Evolutionary conservation across 2,888 invertebrate genomes (phyloP).

Genomic region (Eurois occulta): DNA sequence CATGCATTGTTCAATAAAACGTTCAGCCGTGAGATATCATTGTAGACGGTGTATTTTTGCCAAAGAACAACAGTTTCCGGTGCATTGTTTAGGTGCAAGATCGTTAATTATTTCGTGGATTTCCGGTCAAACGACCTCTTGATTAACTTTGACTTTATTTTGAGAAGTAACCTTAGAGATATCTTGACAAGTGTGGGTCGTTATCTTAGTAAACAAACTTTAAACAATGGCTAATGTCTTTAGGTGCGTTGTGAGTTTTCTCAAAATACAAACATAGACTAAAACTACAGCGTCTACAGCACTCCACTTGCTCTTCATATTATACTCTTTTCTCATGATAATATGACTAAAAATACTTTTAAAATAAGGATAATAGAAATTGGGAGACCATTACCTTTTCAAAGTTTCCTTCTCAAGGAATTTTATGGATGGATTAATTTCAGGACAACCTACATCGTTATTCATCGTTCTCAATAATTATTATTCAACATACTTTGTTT

Average conservation of each 20-base stretch:
- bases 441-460: neutral
- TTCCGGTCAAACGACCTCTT: conserved; percentile 60
- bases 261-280: neutral
- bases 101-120: conserved; percentile 60
- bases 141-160: conserved; percentile 44
- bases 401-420: neutral
- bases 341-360: neutral
- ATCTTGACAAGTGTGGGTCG: conserved; percentile 19
- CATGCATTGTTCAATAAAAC: conserved; percentile 74
- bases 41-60: conserved; percentile 67
- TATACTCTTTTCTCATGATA: neutral
- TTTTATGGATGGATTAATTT: neutral
- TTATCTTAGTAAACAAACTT: neutral
- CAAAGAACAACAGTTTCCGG: conserved; percentile 68
- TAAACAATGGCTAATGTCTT: conserved; percentile 1
- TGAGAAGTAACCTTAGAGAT: conserved; percentile 28
- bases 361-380: neutral
- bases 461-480: too few species aligned
- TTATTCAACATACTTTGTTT: too few species aligned
- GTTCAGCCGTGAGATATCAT: conserved; percentile 75
- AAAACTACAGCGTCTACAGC: neutral
- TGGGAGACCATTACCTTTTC: neutral
- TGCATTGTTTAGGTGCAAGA: conserved; percentile 67
- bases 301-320: neutral
- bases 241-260: neutral